These are phyloP conservation scores for Stenchaetothrips biformis DNA, from an alignment of 2,888 invertebrate genomes.

Conservation along the genomic window DNA sequence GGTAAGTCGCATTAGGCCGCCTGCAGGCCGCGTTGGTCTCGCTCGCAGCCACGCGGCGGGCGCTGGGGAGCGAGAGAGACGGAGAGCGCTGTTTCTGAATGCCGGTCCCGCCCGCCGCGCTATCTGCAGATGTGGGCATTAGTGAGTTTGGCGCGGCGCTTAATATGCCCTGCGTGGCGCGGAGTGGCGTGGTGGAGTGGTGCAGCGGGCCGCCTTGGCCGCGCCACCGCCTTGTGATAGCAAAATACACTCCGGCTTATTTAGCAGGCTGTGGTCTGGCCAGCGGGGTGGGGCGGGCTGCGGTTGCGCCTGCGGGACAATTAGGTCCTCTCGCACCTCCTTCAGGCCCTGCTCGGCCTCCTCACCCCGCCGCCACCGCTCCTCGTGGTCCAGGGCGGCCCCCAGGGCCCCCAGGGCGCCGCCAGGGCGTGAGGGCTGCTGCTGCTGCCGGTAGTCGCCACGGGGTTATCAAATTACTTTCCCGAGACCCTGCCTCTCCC, in stretches of 20 bases:
- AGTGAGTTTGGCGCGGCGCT: background rate
- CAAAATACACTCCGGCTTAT: background rate
- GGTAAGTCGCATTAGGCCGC: slow-evolving; percentile 11
- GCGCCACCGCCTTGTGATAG: background rate
- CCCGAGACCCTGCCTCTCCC: background rate
- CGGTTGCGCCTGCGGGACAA: background rate
- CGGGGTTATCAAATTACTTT: slow-evolving; percentile 16
- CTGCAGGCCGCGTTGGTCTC: too few relatives aligned
- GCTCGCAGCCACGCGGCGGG: too few relatives aligned
- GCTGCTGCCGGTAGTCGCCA: too few relatives aligned
- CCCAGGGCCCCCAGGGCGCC: too few relatives aligned
- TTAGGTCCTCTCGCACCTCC: background rate
- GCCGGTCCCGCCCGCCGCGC: background rate
- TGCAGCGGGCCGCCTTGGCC: background rate
- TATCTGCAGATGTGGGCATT: slow-evolving; percentile 20
- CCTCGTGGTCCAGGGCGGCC: background rate
- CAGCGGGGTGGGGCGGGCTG: background rate
- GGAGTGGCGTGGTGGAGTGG: background rate
- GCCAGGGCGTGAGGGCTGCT: too few relatives aligned
- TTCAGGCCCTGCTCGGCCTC: background rate
- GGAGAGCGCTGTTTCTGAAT: too few relatives aligned
- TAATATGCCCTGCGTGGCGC: background rate
- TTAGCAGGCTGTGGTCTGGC: background rate
- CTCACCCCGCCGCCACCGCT: background rate
- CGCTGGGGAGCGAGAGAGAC: too few relatives aligned